Base-by-base conservation (phyloP, 2,797 vertebrate species). In the Acanthiza pusilla region DNA sequence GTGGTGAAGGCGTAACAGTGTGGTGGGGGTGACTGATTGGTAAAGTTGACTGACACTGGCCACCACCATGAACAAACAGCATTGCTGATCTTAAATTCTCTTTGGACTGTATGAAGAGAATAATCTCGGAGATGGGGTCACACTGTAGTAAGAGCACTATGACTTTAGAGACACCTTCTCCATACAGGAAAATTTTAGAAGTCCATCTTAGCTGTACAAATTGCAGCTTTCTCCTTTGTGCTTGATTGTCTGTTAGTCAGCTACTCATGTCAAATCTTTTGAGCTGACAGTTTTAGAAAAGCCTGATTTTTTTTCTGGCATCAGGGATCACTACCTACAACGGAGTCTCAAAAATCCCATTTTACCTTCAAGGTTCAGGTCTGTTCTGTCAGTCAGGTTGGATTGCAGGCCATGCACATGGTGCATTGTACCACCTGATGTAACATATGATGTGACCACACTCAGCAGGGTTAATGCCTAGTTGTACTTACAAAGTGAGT, bases 301-400 rank as follows among this genome's bases (percentile, higher is more conserved):
- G 4, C 0, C 3, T 34, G 6, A 10, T 0, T 34, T 80, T 65
- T 42, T 66, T 53, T 25, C 0, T 3, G 23, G 25, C 10, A 22
- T 70, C n/a, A 16, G 43, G 54, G 20, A 42, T 75, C 10, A 20
- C 43, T 66, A n/a, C 45, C 21, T 70, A 8, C 12, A 26, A 6
- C 42, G 14, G 32, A 67, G 36, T 60, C 21, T 93, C 40, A 89
- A 40, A 93, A 91, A 45, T 77, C 25, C 17, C 16, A 13, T 82
- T 29, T 57, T 58, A 34, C 17, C 21, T 60, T 82, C 45, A 74
- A 50, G 51, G 36, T 79, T 60, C 26, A 57, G 68, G 14, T 74
- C 23, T 73, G 6, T 83, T 66, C 47, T 85, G 0, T 63, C 34
- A 55, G 36, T 34, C 42, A 38, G n/a, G n/a, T 66, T 60, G 67